phyloP scores from a whole-genome alignment of 1,140 invertebrate genomes.

The Drosophila repleta region DNA sequence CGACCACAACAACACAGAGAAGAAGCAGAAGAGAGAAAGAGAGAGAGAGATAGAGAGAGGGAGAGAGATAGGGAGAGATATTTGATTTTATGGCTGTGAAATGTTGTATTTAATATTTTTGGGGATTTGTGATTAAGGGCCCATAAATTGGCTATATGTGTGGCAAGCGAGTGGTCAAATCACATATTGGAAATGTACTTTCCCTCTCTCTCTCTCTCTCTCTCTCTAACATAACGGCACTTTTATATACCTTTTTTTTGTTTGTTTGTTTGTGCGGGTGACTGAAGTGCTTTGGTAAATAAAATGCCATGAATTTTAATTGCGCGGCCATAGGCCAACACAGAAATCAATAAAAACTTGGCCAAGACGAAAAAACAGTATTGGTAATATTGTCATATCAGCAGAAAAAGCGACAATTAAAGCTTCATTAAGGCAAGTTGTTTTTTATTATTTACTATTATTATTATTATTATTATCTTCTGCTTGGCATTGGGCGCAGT shows the following conservation, averaged over 20 bases:
- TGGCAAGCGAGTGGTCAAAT: slow-evolving; percentile 24
- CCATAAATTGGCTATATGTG: slow-evolving; percentile 27
- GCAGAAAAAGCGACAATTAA: slow-evolving; percentile 54
- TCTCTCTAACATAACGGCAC: neutral
- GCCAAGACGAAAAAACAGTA: slow-evolving; percentile 10
- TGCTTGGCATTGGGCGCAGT: slow-evolving; percentile 36
- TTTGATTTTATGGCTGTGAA: slow-evolving; percentile 4
- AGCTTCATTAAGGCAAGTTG: slow-evolving; percentile 59
- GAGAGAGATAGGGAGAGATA: neutral
- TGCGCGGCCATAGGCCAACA: slow-evolving; percentile 54
- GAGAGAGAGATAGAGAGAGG: neutral
- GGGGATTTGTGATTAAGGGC: neutral
- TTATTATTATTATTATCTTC: neutral
- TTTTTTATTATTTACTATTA: neutral
- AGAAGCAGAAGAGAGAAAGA: neutral
- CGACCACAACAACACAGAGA: neutral
- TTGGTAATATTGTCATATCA: slow-evolving; percentile 43
- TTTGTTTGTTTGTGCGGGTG: slow-evolving; percentile 42
- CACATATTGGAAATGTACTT: slow-evolving; percentile 21
- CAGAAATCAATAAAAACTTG: slow-evolving; percentile 36
- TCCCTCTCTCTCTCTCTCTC: too few species aligned
- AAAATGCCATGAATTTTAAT: slow-evolving; percentile 64
- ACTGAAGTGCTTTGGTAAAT: slow-evolving; percentile 35
- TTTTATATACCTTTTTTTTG: neutral
- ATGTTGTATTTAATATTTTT: slow-evolving; percentile 23